Evolutionary conservation across 2,113 vertebrate species (phyloP).

Genomic region (Ancistrus triradiatus): DNA sequence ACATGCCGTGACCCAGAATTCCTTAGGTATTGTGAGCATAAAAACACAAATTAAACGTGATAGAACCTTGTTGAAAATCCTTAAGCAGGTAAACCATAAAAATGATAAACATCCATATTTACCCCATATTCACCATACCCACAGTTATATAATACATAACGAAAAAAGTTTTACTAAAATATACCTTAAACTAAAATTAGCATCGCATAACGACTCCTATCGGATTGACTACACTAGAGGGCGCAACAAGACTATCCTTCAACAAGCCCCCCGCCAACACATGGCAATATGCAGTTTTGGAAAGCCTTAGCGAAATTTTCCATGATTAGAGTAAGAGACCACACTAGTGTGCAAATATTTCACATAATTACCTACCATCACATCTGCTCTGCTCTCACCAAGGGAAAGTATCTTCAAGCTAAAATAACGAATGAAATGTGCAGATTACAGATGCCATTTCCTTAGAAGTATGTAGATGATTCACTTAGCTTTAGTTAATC

Average conservation of each 20-base stretch:
- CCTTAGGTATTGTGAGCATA: no score
- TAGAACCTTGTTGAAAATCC: no score
- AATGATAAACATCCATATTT: no score
- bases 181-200: no score
- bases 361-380: neutral
- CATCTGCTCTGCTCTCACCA: neutral
- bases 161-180: no score
- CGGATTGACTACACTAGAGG: slow-evolving; percentile 30
- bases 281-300: neutral
- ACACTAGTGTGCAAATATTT: neutral
- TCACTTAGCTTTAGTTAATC: neutral
- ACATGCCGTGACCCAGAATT: no score
- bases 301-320: neutral
- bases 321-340: neutral
- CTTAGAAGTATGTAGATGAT: slow-evolving; percentile 1
- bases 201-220: no score
- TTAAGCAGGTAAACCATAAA: no score
- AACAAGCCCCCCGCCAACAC: neutral
- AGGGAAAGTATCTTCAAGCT: neutral
- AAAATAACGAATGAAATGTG: neutral
- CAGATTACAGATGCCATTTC: slow-evolving; percentile 2
- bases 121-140: no score
- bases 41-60: no score
- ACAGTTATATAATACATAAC: no score
- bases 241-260: slow-evolving; percentile 1